These are phyloP conservation scores for Scaptomyza cyrtandrae DNA, from an alignment of 2,888 invertebrate species.

Conservation along the genomic window DNA sequence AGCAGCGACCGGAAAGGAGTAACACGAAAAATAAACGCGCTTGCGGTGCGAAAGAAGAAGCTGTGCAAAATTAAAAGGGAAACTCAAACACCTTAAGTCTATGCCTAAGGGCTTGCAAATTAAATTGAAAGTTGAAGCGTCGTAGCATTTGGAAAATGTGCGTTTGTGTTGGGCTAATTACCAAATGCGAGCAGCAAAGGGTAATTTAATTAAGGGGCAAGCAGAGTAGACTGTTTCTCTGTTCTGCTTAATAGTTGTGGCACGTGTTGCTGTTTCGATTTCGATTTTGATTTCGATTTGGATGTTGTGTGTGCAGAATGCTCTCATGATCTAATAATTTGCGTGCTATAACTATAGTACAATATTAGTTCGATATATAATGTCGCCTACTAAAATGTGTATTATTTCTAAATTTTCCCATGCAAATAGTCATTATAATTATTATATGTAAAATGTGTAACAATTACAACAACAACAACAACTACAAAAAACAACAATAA, in stretches of 20 bases:
- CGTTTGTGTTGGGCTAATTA: slow-evolving; percentile 9
- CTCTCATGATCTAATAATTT: slow-evolving; percentile 25
- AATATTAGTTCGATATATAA: slow-evolving; percentile 8
- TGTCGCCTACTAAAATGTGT: slow-evolving; percentile 20
- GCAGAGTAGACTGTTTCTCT: neutral
- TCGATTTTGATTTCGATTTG: too few relatives aligned
- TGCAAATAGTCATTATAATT: slow-evolving; percentile 78
- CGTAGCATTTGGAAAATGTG: slow-evolving; percentile 16
- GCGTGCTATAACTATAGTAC: slow-evolving; percentile 2
- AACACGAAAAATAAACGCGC: slow-evolving; percentile 46
- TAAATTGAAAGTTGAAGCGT: slow-evolving; percentile 38
- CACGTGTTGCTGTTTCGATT: slow-evolving; percentile 42
- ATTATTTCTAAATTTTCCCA: slow-evolving; percentile 24
- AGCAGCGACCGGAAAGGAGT: slow-evolving; percentile 5
- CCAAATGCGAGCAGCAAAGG: neutral
- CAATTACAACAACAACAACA: slow-evolving; percentile 13
- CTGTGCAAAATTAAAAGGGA: slow-evolving; percentile 25
- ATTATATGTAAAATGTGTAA: slow-evolving; percentile 44
- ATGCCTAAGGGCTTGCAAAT: slow-evolving; percentile 16
- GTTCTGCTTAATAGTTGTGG: slow-evolving; percentile 13
- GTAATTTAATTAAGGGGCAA: slow-evolving; percentile 30
- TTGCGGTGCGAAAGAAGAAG: slow-evolving; percentile 17
- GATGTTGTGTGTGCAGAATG: slow-evolving; percentile 9
- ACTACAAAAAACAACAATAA: slow-evolving; percentile 4
- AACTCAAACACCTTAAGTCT: neutral